Conservation (phyloP, 2,113 vertebrate genomes). For the Haemorhous mexicanus region DNA sequence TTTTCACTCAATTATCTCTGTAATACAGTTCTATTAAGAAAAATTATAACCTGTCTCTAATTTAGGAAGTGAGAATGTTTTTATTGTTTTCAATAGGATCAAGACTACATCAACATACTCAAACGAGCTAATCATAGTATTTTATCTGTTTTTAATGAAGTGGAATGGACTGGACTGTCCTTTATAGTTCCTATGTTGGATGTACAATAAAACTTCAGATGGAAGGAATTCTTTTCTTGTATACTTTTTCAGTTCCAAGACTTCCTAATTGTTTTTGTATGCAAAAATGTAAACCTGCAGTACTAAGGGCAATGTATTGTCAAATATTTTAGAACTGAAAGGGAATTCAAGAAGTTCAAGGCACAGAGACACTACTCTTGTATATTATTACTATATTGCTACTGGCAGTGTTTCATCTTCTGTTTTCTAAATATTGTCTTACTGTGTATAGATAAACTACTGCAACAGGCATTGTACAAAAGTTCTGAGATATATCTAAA, state of each 20-base stretch:
- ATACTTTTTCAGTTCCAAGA: neutral
- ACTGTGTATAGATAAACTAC: neutral
- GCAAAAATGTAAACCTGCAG: neutral
- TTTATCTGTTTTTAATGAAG: neutral
- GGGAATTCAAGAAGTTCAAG: neutral
- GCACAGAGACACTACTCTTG: neutral
- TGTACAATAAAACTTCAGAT: fast-evolving
- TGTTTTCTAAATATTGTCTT: neutral
- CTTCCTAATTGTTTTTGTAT: neutral
- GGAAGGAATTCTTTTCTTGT: neutral
- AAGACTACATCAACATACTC: neutral
- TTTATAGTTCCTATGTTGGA: neutral
- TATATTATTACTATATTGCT: neutral
- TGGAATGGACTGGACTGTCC: neutral
- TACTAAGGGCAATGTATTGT: neutral
- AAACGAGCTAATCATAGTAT: neutral
- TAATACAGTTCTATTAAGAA: neutral
- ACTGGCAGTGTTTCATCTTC: neutral
- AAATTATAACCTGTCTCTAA: neutral
- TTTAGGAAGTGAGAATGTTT: neutral
- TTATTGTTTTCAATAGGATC: neutral
- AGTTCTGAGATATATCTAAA: neutral
- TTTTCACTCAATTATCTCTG: neutral
- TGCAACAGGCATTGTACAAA: neutral
- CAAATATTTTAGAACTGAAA: neutral